Conservation (phyloP, 1,140 invertebrate species). For the Stegodyphus mimosarum region DNA sequence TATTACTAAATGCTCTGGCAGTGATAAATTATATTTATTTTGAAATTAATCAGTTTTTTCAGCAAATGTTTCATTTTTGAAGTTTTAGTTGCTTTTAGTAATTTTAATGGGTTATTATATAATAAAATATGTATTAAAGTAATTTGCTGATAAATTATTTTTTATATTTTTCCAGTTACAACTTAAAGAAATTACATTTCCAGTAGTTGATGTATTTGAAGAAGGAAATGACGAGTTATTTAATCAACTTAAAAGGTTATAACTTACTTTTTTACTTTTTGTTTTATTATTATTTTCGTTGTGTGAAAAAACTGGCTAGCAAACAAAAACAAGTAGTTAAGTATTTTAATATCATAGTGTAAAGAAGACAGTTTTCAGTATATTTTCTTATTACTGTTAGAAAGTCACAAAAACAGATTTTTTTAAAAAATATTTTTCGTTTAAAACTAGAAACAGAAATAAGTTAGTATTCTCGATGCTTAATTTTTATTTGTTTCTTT, state of each 20-base stretch:
- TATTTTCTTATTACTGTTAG: neutral
- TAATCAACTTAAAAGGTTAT: neutral
- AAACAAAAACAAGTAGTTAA: no score
- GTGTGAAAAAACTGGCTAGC: no score
- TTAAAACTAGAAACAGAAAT: neutral
- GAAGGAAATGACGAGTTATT: neutral
- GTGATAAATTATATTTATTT: no score
- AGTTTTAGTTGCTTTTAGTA: no score
- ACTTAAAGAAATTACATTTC: neutral
- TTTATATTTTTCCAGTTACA: neutral
- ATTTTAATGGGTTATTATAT: no score
- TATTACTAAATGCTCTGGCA: no score
- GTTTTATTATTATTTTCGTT: no score
- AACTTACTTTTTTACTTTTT: no score
- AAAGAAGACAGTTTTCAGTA: neutral
- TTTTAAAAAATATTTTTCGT: neutral
- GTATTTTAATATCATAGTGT: no score
- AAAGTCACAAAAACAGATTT: neutral
- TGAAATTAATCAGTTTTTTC: no score
- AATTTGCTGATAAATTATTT: neutral
- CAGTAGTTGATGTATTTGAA: neutral
- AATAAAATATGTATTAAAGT: no score
- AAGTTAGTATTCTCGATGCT: neutral
- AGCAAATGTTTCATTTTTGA: no score
- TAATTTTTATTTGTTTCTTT: neutral